phyloP scores from a whole-genome alignment of 2,113 vertebrate species.

The Pelodiscus sinensis region DNA sequence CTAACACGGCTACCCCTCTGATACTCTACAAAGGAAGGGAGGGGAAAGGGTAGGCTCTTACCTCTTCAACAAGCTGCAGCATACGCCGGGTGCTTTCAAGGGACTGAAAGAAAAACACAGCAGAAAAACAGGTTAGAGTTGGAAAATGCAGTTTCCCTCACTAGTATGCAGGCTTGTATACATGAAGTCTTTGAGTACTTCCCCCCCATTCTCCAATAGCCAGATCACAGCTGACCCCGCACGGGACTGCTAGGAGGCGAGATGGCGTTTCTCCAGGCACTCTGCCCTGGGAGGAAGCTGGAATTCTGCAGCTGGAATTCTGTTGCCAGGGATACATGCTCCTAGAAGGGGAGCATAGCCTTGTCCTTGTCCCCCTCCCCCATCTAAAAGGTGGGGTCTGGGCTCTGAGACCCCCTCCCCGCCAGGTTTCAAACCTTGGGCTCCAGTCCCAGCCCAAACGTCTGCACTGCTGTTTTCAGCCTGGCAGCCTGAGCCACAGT shows the following conservation, averaged over 20 bases:
- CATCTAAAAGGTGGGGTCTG: neutral
- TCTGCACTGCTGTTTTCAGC: neutral
- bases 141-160: neutral
- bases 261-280: neutral
- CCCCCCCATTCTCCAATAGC: neutral
- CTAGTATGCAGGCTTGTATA: neutral
- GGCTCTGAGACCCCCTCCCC: neutral
- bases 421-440: neutral
- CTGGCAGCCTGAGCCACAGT: neutral
- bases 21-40: neutral
- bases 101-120: slow-evolving; percentile 81
- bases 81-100: slow-evolving; percentile 99
- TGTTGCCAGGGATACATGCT: neutral
- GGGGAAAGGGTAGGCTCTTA: slow-evolving; percentile 75
- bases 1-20: too few species aligned
- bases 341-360: neutral
- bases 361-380: neutral
- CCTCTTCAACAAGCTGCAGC: slow-evolving; percentile 99
- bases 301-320: neutral
- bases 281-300: neutral
- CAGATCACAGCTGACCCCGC: neutral
- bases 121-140: slow-evolving; percentile 18
- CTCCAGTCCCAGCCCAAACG: neutral
- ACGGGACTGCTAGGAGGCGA: neutral
- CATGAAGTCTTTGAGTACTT: neutral